Conservation (phyloP, 2,113 vertebrate species). For the Rhinichthys klamathensis region DNA sequence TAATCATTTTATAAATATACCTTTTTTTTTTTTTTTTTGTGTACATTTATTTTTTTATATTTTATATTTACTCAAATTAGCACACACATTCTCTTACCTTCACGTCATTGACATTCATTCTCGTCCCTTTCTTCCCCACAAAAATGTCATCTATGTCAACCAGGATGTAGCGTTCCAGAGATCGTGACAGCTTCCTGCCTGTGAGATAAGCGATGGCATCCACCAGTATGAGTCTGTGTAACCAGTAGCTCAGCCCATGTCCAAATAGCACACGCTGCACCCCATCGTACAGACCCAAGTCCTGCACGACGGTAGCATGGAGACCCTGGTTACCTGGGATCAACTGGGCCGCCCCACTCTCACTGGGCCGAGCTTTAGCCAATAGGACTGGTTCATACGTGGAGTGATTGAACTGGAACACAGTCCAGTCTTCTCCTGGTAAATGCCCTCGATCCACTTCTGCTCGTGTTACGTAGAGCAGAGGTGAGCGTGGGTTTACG, state of each 20-base stretch:
- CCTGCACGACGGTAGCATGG: conserved; percentile 88
- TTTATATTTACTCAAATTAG: neutral
- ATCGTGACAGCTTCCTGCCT: conserved; percentile 84
- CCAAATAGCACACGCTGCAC: conserved; percentile 94
- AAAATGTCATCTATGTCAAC: conserved; percentile 98
- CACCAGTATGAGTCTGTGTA: conserved; percentile 91
- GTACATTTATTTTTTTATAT: neutral
- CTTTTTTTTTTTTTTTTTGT: too few relatives aligned
- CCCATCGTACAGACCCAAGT: conserved; percentile 91
- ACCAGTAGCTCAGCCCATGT: conserved; percentile 93
- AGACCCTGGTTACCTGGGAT: conserved; percentile 60
- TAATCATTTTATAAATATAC: neutral
- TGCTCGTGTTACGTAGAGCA: conserved; percentile 89
- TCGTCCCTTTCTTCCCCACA: conserved; percentile 94
- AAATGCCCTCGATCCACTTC: conserved; percentile 84
- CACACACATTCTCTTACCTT: conserved; percentile 81
- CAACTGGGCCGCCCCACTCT: conserved; percentile 58
- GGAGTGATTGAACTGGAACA: conserved; percentile 93
- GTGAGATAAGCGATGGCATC: conserved; percentile 92
- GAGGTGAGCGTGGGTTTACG: conserved; percentile 86
- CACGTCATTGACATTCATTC: conserved; percentile 93
- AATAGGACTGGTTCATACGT: conserved; percentile 92
- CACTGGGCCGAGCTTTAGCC: conserved; percentile 77
- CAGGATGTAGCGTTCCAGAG: conserved; percentile 90
- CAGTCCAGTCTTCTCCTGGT: conserved; percentile 92